Conservation (phyloP, 2,888 invertebrate genomes). For the Sinhomidia bicolor region DNA sequence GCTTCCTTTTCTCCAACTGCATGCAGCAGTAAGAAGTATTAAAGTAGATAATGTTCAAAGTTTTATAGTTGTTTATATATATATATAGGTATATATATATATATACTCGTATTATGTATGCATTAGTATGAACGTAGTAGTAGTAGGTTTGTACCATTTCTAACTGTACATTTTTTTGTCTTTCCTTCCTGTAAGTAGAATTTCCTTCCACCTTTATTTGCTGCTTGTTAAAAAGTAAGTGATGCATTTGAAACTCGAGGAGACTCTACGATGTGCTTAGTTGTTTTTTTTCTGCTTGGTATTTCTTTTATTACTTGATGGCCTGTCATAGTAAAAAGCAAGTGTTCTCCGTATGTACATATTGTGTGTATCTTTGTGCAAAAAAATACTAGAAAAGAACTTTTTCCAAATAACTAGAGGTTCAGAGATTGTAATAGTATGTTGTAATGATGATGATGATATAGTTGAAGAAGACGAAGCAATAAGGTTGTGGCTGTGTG, state of each 20-base stretch:
- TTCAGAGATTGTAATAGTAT: neutral
- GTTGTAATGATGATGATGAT: neutral
- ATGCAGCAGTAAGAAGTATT: no score
- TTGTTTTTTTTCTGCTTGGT: conserved; percentile 43
- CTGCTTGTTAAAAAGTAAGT: conserved; percentile 26
- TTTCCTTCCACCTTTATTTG: conserved; percentile 22
- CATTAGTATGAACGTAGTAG: no score
- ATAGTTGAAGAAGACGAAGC: conserved; percentile 4
- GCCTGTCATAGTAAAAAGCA: conserved; percentile 23
- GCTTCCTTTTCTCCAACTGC: neutral
- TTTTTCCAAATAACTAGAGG: neutral
- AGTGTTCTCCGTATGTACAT: conserved; percentile 2
- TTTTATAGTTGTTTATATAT: no score
- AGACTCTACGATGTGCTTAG: neutral
- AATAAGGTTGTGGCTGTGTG: neutral
- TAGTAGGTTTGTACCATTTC: no score
- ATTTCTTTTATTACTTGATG: conserved; percentile 57
- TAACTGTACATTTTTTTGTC: no score
- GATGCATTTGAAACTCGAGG: conserved; percentile 45
- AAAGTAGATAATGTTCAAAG: no score
- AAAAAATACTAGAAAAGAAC: neutral
- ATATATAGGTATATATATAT: neutral
- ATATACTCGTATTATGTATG: neutral
- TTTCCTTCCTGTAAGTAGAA: neutral
- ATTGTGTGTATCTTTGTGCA: neutral